These are phyloP conservation scores for Drosophila varians DNA, from an alignment of 1,140 invertebrate genomes.

Conservation along the genomic window DNA sequence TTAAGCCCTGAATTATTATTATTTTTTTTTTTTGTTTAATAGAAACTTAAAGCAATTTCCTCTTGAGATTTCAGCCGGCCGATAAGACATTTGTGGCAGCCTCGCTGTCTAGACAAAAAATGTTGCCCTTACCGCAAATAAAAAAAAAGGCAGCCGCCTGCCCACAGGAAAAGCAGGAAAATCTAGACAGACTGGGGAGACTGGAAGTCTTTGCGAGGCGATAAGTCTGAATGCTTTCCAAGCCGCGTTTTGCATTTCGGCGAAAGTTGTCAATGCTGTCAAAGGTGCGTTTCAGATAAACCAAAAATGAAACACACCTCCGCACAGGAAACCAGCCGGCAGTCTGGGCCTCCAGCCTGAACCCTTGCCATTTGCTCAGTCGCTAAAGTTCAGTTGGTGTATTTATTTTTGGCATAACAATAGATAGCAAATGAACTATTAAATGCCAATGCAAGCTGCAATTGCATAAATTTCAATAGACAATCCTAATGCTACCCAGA, in stretches of 20 bases:
- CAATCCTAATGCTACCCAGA: constrained; percentile 25
- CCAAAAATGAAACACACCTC: constrained; percentile 15
- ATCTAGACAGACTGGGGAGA: constrained; percentile 43
- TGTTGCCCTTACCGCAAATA: neutral
- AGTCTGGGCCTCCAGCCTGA: constrained; percentile 5
- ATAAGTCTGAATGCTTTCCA: constrained; percentile 44
- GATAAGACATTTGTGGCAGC: constrained; percentile 53
- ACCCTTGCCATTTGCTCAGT: constrained; percentile 33
- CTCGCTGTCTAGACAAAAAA: constrained; percentile 54
- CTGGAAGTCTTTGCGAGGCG: constrained; percentile 36
- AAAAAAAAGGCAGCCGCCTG: constrained; percentile 12
- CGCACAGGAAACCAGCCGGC: constrained; percentile 24
- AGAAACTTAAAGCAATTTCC: constrained; percentile 67
- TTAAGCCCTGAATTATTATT: constrained; percentile 9
- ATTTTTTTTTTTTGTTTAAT: constrained; percentile 18
- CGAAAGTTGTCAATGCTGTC: constrained; percentile 59
- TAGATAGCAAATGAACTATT: constrained; percentile 43
- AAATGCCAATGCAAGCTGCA: constrained; percentile 62
- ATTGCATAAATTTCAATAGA: constrained; percentile 59
- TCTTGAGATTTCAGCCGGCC: constrained; percentile 54
- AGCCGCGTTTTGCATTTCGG: constrained; percentile 41
- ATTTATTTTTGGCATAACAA: constrained; percentile 45
- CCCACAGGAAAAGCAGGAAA: constrained; percentile 59
- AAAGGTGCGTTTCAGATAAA: constrained; percentile 53
- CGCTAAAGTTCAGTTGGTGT: constrained; percentile 38